These are phyloP conservation scores for Upupa epops DNA, from an alignment of 2,113 vertebrate genomes.

Conservation along the genomic window DNA sequence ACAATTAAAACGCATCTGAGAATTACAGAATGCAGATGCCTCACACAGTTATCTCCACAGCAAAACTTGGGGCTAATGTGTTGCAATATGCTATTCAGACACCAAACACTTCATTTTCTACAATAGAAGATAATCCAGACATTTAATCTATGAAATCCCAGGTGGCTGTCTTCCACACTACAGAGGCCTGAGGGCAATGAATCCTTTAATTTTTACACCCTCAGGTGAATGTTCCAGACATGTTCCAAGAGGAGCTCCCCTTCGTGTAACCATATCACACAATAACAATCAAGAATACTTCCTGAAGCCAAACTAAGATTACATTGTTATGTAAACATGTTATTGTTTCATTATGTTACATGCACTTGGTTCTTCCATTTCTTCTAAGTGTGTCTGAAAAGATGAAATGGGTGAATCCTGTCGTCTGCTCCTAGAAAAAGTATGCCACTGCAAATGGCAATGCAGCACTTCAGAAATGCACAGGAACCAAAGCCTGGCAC, in stretches of 20 bases:
- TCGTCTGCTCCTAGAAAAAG: background rate
- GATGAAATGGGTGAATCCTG: background rate
- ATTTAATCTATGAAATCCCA: constrained; percentile 18
- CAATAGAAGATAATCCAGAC: constrained; percentile 31
- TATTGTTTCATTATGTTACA: background rate
- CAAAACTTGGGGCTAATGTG: background rate
- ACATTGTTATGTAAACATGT: background rate
- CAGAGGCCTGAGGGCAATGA: background rate
- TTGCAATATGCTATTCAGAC: background rate
- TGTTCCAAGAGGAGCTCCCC: constrained; percentile 10
- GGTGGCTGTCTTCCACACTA: background rate
- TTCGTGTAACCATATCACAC: constrained; percentile 28
- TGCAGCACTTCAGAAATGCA: background rate
- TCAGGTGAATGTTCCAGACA: constrained; percentile 25
- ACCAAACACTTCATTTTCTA: constrained; percentile 17
- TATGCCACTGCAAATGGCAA: background rate
- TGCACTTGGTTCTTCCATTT: background rate
- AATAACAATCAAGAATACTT: background rate
- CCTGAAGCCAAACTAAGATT: background rate
- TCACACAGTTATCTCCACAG: background rate
- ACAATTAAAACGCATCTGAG: background rate
- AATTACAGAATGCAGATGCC: background rate
- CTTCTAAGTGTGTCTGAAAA: background rate
- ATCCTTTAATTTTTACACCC: constrained; percentile 1
- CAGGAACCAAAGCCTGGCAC: background rate